Conservation (phyloP, 2,113 vertebrate species). For the Eleginops maclovinus region DNA sequence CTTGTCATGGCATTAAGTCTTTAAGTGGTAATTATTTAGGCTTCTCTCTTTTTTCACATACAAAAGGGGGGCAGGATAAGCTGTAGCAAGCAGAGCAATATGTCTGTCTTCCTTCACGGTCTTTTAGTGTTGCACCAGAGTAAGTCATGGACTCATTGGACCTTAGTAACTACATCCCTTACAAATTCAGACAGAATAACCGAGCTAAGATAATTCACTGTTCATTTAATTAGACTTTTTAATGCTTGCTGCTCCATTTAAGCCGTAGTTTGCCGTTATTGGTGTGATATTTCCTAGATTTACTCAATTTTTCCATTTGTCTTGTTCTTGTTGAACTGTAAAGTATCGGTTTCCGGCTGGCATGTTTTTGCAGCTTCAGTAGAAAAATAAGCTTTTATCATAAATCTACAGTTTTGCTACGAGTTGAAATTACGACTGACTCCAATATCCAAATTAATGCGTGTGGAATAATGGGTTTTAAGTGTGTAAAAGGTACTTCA, state of each 20-base stretch:
- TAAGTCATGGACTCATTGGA: conserved; percentile 45
- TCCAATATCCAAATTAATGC: conserved; percentile 74
- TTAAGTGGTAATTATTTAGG: conserved; percentile 50
- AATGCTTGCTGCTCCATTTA: conserved; percentile 45
- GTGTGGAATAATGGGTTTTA: conserved; percentile 71
- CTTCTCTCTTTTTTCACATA: conserved; percentile 18
- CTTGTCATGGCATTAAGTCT: conserved; percentile 50
- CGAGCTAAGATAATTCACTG: conserved; percentile 43
- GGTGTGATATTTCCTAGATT: conserved; percentile 33
- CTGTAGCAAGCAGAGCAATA: background rate
- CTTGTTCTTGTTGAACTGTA: conserved; percentile 10
- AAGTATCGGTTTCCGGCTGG: background rate
- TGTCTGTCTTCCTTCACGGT: conserved; percentile 42
- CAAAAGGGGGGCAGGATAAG: conserved; percentile 17
- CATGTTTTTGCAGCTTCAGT: conserved; percentile 20
- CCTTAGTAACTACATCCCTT: conserved; percentile 36
- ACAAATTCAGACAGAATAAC: conserved; percentile 53
- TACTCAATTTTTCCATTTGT: conserved; percentile 31
- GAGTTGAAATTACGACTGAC: conserved; percentile 55
- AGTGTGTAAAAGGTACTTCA: conserved; percentile 74
- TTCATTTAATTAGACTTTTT: conserved; percentile 55
- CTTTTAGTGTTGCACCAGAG: conserved; percentile 25
- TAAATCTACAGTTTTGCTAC: conserved; percentile 65
- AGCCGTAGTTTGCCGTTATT: conserved; percentile 46
- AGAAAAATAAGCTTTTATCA: conserved; percentile 76